Conservation (phyloP, 1,140 invertebrate species). For the Caerostris darwini region DNA sequence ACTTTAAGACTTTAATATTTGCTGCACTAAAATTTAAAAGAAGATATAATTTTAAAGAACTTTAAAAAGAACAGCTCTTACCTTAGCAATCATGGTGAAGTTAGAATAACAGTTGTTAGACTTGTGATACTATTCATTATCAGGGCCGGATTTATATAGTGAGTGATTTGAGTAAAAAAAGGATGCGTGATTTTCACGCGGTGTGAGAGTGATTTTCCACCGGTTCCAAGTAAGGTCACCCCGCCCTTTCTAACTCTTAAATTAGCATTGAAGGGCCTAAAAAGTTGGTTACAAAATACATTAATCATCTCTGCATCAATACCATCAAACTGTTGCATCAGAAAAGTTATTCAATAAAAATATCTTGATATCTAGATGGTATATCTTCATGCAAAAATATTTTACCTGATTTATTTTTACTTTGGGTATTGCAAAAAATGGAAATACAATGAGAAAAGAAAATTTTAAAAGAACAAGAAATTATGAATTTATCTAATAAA, state of each 20-base stretch:
- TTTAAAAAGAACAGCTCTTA: no score
- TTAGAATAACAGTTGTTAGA: not conserved
- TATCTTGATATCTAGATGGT: no score
- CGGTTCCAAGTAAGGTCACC: conserved; percentile 19
- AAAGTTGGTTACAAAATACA: not conserved
- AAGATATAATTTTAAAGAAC: no score
- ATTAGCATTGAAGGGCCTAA: not conserved
- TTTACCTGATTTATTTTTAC: no score
- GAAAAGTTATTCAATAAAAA: not conserved
- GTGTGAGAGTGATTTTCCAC: not conserved
- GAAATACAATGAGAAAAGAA: no score
- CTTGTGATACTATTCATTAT: not conserved
- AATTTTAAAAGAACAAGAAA: no score
- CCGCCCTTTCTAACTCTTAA: not conserved
- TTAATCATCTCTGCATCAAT: not conserved
- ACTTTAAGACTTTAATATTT: no score
- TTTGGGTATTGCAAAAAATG: no score
- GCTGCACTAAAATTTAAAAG: no score
- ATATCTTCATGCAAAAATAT: no score
- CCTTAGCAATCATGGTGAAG: not conserved
- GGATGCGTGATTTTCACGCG: not conserved
- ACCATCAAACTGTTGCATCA: not conserved
- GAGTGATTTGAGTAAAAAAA: not conserved
- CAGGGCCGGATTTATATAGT: not conserved
- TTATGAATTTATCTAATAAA: no score